Conservation (phyloP, 2,113 vertebrate species). For the Gyps fulvus region DNA sequence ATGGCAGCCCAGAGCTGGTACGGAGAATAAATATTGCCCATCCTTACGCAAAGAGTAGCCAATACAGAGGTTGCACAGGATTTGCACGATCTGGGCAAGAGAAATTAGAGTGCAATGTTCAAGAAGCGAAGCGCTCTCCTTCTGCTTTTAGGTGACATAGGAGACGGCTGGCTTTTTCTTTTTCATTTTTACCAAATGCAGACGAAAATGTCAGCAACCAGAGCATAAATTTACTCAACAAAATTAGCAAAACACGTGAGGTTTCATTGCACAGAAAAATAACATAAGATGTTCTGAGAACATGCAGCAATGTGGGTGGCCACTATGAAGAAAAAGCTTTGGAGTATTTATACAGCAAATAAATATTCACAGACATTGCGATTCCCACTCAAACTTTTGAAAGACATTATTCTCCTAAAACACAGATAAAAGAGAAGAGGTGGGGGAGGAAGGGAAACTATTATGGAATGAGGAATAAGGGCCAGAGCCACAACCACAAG, state of each 20-base stretch:
- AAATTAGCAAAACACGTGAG: conserved; percentile 8
- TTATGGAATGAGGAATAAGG: conserved; percentile 56
- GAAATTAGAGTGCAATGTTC: not conserved
- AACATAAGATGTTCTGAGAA: conserved; percentile 25
- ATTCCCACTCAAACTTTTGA: conserved; percentile 54
- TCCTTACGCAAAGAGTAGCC: not conserved
- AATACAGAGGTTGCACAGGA: not conserved
- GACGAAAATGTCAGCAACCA: not conserved
- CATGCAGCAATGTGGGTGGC: conserved; percentile 9
- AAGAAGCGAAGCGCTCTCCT: not conserved
- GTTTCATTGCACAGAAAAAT: not conserved
- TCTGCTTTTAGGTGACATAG: not conserved
- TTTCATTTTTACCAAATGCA: not conserved
- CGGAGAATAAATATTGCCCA: not conserved
- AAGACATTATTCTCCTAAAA: conserved; percentile 54
- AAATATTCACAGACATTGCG: conserved; percentile 57
- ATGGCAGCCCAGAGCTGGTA: not conserved
- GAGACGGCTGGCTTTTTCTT: not conserved
- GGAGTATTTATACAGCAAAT: conserved; percentile 54
- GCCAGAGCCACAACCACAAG: conserved; percentile 40
- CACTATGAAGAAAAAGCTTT: conserved; percentile 24
- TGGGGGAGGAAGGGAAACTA: conserved; percentile 37
- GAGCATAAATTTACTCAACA: not conserved
- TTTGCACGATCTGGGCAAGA: not conserved
- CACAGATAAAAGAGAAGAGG: conserved; percentile 52